Conservation (phyloP, 2,113 vertebrate genomes). For the Kryptolebias marmoratus region DNA sequence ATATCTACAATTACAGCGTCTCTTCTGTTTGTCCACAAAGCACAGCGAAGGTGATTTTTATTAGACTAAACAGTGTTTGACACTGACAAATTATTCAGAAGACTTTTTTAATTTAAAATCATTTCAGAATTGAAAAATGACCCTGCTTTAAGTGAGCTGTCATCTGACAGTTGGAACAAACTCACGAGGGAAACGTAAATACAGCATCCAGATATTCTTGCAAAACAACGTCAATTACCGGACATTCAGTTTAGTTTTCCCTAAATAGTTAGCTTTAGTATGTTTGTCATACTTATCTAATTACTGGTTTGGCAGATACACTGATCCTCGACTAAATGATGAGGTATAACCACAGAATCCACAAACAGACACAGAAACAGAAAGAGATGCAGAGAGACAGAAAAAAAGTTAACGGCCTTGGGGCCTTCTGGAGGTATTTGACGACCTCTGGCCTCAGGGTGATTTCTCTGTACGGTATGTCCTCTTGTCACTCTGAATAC, state of each 20-base stretch:
- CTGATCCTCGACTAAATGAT: slow-evolving; percentile 32
- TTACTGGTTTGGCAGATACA: slow-evolving; percentile 47
- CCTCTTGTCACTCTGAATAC: slow-evolving; percentile 48
- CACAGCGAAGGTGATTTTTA: slow-evolving; percentile 62
- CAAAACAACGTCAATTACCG: slow-evolving; percentile 25
- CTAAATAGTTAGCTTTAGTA: slow-evolving; percentile 32
- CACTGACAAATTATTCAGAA: slow-evolving; percentile 58
- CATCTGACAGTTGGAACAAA: slow-evolving; percentile 30
- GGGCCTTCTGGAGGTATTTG: slow-evolving; percentile 30
- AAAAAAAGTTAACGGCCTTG: slow-evolving; percentile 15
- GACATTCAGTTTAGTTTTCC: slow-evolving; percentile 31
- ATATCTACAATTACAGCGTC: slow-evolving; percentile 64
- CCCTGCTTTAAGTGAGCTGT: slow-evolving; percentile 47
- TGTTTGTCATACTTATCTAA: slow-evolving; percentile 51
- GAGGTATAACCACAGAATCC: slow-evolving; percentile 33
- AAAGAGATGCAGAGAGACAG: not conserved
- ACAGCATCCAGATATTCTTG: slow-evolving; percentile 5
- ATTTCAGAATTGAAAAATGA: slow-evolving; percentile 31
- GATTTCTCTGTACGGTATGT: slow-evolving; percentile 38
- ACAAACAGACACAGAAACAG: not conserved
- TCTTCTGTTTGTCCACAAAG: slow-evolving; percentile 67
- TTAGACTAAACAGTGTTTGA: slow-evolving; percentile 66
- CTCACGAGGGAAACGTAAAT: not conserved
- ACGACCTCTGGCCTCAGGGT: slow-evolving; percentile 18
- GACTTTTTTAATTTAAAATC: slow-evolving; percentile 39